Conservation (phyloP, 2,888 invertebrate species). For the Drosophila tanythrix region DNA sequence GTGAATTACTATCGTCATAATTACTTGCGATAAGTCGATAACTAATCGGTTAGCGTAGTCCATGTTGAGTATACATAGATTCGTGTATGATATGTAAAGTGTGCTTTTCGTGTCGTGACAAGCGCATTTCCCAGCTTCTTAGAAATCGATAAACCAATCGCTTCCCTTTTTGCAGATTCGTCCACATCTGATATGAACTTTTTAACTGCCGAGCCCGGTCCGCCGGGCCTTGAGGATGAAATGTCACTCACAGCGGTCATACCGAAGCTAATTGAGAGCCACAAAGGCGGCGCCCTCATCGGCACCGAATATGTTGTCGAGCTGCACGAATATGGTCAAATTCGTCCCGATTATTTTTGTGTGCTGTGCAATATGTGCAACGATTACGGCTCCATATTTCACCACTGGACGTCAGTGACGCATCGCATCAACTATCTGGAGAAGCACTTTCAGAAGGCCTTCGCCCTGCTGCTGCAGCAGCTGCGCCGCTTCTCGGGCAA, state of each 20-base stretch:
- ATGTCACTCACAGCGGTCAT: conserved; percentile 85
- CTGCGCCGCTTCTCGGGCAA: conserved; percentile 37
- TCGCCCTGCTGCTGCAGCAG: conserved; percentile 84
- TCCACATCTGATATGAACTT: conserved; percentile 74
- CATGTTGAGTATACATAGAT: not conserved
- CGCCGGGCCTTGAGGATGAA: conserved; percentile 90
- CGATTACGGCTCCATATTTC: conserved; percentile 91
- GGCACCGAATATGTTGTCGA: conserved; percentile 93
- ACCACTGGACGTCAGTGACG: conserved; percentile 91
- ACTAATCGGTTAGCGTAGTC: not conserved
- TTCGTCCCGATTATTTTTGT: conserved; percentile 91
- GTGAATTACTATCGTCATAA: not conserved
- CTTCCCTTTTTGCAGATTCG: conserved; percentile 26
- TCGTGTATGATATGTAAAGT: not conserved
- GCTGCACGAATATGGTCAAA: conserved; percentile 87
- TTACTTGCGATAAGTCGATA: not conserved
- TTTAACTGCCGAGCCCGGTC: conserved; percentile 88
- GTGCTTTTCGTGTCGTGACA: not conserved
- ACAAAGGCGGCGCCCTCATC: conserved; percentile 86
- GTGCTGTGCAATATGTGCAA: conserved; percentile 92
- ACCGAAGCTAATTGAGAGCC: conserved; percentile 85
- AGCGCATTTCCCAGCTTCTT: conserved; percentile 11
- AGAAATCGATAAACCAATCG: conserved; percentile 2
- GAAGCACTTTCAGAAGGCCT: conserved; percentile 86
- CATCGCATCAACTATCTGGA: conserved; percentile 90